Conservation (phyloP, 2,113 vertebrate genomes). For the Telmatochromis brachygnathus region DNA sequence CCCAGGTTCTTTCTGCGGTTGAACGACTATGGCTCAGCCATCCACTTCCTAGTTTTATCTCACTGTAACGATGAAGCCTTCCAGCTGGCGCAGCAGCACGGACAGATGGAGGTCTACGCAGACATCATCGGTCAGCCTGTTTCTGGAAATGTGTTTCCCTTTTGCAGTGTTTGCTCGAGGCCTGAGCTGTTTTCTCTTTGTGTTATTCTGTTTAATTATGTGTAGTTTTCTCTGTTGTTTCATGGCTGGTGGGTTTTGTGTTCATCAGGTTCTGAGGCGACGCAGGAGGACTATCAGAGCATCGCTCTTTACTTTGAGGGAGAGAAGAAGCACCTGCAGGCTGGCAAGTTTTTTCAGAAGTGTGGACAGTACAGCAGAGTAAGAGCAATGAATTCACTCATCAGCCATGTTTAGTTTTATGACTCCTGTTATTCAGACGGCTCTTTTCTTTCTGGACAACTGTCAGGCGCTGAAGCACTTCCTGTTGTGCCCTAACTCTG, state of each 20-base stretch:
- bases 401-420: not conserved
- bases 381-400: not conserved
- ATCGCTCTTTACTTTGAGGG: constrained; percentile 95
- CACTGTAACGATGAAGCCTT: constrained; percentile 96
- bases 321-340: constrained; percentile 91
- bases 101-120: constrained; percentile 96
- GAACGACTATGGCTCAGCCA: constrained; percentile 93
- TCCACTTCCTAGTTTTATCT: constrained; percentile 94
- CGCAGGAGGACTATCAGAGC: constrained; percentile 92
- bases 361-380: constrained; percentile 91
- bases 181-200: not conserved
- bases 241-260: not conserved
- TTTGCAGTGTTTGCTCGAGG: not conserved
- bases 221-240: not conserved
- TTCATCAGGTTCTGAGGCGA: constrained; percentile 80
- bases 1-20: constrained; percentile 88
- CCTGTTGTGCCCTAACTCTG: constrained; percentile 83
- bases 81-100: constrained; percentile 92
- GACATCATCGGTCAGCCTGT: constrained; percentile 86
- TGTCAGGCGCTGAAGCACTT: constrained; percentile 92
- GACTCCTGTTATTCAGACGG: not conserved
- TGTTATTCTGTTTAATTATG: not conserved
- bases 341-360: constrained; percentile 92
- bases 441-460: not conserved
- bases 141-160: not conserved